These are phyloP conservation scores for Rutpela maculata DNA, from an alignment of 2,888 invertebrate species.

Conservation along the genomic window DNA sequence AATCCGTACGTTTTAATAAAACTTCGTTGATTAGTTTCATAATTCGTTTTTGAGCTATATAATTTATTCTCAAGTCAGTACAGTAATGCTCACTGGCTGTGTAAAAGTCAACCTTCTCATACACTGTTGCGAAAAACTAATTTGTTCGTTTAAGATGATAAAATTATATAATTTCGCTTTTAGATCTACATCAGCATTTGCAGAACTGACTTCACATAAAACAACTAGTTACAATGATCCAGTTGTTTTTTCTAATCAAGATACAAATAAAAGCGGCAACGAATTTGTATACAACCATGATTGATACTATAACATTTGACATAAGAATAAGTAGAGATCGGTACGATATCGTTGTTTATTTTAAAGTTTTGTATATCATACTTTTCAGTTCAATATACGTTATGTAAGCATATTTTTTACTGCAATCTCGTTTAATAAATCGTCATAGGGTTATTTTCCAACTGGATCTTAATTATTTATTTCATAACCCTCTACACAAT, in stretches of 20 bases:
- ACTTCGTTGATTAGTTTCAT: too few relatives aligned
- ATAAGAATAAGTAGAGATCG: background rate
- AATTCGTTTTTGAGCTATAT: too few relatives aligned
- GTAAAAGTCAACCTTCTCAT: too few relatives aligned
- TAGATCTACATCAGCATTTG: too few relatives aligned
- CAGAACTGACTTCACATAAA: background rate
- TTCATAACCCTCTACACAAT: constrained; percentile 6
- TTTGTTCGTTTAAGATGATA: too few relatives aligned
- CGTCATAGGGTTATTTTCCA: background rate
- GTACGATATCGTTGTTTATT: background rate
- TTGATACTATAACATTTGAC: background rate
- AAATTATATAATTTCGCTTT: too few relatives aligned
- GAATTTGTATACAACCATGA: background rate
- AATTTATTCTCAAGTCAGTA: too few relatives aligned
- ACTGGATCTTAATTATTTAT: constrained; percentile 12
- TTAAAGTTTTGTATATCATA: background rate
- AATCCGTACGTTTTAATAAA: too few relatives aligned
- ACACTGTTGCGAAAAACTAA: too few relatives aligned
- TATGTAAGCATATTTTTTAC: constrained; percentile 8
- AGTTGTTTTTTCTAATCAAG: background rate
- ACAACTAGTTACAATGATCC: background rate
- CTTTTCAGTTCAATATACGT: background rate
- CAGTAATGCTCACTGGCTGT: too few relatives aligned
- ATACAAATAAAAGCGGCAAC: background rate
- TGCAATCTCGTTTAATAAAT: constrained; percentile 2